phyloP scores from a whole-genome alignment of 2,888 invertebrate species.

The Torymus texanus region DNA sequence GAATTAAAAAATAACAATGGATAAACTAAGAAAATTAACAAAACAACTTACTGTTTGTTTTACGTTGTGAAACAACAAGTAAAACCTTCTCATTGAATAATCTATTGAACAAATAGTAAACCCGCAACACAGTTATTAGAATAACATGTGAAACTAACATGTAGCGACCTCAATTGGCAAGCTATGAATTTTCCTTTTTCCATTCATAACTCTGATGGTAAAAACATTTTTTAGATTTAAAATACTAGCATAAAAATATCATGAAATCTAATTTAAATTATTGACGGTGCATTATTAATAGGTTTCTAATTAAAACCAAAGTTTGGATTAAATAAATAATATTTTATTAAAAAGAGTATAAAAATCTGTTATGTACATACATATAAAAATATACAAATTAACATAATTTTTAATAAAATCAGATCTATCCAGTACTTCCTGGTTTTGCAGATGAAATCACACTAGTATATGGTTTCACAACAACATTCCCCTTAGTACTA shows the following conservation, averaged over 20 bases:
- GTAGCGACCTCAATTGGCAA: constrained; percentile 27
- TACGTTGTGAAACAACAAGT: no score
- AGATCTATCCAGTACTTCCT: constrained; percentile 53
- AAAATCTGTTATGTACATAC: constrained; percentile 32
- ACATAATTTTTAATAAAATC: constrained; percentile 7
- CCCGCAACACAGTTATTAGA: background rate
- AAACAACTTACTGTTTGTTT: background rate
- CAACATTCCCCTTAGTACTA: constrained; percentile 67
- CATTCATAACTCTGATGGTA: constrained; percentile 6
- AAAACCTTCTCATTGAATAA: background rate
- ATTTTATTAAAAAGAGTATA: constrained; percentile 33
- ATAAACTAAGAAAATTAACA: background rate
- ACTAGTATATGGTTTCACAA: constrained; percentile 61
- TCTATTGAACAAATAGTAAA: background rate
- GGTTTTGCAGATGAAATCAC: constrained; percentile 61
- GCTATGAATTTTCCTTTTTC: background rate
- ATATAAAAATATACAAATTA: background rate
- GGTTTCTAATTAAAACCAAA: no score
- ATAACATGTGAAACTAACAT: background rate
- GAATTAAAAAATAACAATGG: background rate
- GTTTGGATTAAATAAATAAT: no score
- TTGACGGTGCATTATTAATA: no score
- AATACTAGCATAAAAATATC: no score
- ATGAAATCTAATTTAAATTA: no score
- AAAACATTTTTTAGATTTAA: background rate